A percentile compares a stretch with the other conserved stretches of the same genome.
These are phyloP conservation scores for Pao palembangensis DNA, from an alignment of 2,113 vertebrate genomes.

Conservation along the genomic window DNA sequence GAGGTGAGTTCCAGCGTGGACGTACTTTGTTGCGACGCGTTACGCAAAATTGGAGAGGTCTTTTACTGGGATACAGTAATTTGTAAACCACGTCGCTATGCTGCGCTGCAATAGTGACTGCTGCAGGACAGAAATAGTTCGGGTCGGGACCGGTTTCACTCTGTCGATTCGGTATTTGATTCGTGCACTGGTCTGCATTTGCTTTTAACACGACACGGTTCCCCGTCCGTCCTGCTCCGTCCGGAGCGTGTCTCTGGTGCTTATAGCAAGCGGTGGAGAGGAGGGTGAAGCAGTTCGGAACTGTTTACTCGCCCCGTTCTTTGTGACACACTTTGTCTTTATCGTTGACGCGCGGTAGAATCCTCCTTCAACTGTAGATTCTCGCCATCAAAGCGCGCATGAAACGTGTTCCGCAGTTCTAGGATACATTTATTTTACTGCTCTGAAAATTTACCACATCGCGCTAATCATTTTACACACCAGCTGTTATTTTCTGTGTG, in stretches of 20 bases:
- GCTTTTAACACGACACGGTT: not conserved
- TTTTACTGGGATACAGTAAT: conserved; percentile 33
- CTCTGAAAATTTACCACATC: no score
- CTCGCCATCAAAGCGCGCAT: no score
- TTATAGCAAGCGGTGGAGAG: not conserved
- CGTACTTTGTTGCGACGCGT: conserved; percentile 34
- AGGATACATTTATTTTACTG: no score
- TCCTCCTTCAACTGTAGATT: not conserved
- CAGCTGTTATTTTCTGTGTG: no score
- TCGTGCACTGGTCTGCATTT: conserved; percentile 25
- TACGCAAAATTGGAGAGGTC: conserved; percentile 44
- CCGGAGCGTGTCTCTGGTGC: conserved; percentile 1
- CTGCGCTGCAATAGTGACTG: conserved; percentile 42
- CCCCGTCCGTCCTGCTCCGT: conserved; percentile 6
- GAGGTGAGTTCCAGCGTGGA: conserved; percentile 72
- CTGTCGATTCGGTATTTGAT: conserved; percentile 9
- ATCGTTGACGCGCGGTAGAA: not conserved
- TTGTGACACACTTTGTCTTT: conserved; percentile 2
- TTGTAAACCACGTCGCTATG: conserved; percentile 35
- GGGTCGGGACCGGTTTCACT: conserved; percentile 46
- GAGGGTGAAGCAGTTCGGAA: conserved; percentile 1
- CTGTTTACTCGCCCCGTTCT: conserved; percentile 8
- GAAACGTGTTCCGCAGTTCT: no score
- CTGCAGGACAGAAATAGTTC: conserved; percentile 58
- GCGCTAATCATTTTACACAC: no score